Conservation (phyloP, 2,113 vertebrate species). For the Puntigrus tetrazona region DNA sequence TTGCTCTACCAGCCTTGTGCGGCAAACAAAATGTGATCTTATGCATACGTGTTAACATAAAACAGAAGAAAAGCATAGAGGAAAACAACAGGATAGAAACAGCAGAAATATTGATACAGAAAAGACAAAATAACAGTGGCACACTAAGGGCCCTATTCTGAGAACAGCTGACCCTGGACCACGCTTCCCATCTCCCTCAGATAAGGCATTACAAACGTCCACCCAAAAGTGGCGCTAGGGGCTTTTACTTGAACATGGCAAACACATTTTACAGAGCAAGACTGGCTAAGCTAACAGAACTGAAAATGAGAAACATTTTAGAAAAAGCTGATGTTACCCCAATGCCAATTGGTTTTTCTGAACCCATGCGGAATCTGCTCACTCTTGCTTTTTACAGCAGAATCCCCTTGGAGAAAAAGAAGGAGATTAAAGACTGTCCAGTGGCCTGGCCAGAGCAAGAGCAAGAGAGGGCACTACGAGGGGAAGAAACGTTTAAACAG, state of each 20-base stretch:
- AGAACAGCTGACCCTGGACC: constrained; percentile 24
- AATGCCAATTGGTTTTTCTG: constrained; percentile 63
- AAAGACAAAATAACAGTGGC: constrained; percentile 37
- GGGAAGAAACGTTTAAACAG: constrained; percentile 10
- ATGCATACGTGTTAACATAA: constrained; percentile 3
- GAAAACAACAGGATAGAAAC: neutral
- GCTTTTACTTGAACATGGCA: neutral
- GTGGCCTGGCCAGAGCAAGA: constrained; percentile 26
- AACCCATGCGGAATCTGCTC: constrained; percentile 64
- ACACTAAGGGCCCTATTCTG: constrained; percentile 51
- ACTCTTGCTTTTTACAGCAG: constrained; percentile 62
- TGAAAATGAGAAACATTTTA: constrained; percentile 32
- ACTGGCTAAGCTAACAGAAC: constrained; percentile 28
- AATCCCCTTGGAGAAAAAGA: constrained; percentile 64
- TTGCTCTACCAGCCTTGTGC: neutral
- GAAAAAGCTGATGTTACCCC: constrained; percentile 60
- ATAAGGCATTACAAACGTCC: neutral
- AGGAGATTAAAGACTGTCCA: constrained; percentile 53
- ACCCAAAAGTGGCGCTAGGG: neutral
- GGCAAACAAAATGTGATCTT: neutral
- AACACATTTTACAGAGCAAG: constrained; percentile 24
- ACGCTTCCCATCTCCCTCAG: neutral
- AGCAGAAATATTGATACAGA: constrained; percentile 37
- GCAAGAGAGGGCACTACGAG: constrained; percentile 27
- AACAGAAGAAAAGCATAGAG: constrained; percentile 29